Evolutionary conservation across 2,888 invertebrate genomes (phyloP).

Genomic region (Himalopsyche tibetana): DNA sequence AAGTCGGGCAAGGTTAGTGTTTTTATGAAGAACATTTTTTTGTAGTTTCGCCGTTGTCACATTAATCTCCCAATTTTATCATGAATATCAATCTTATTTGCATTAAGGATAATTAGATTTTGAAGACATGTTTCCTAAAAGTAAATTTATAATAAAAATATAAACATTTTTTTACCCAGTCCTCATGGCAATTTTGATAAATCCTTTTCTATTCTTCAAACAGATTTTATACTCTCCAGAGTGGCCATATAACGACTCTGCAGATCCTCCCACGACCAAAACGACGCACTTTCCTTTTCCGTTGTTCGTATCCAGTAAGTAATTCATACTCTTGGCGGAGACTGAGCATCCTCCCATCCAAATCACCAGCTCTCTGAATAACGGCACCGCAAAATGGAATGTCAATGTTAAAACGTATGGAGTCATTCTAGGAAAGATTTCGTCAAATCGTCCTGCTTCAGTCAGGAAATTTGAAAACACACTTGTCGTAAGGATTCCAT

Average conservation of each 20-base stretch:
- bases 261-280: slow-evolving; percentile 92
- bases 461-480: slow-evolving; percentile 88
- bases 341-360: slow-evolving; percentile 78
- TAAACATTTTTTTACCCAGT: slow-evolving; percentile 82
- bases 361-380: slow-evolving; percentile 73
- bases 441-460: slow-evolving; percentile 75
- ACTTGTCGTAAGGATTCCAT: slow-evolving; percentile 90
- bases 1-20: too few relatives aligned
- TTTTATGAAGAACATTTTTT: too few relatives aligned
- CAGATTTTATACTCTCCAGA: slow-evolving; percentile 86
- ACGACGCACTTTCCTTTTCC: slow-evolving; percentile 78
- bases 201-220: slow-evolving; percentile 87
- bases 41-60: too few relatives aligned
- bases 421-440: slow-evolving; percentile 80
- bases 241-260: slow-evolving; percentile 89
- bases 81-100: too few relatives aligned
- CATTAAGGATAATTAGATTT: too few relatives aligned
- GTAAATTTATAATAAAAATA: too few relatives aligned
- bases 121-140: too few relatives aligned
- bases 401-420: slow-evolving; percentile 82
- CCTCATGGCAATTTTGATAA: slow-evolving; percentile 83
- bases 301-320: slow-evolving; percentile 76
- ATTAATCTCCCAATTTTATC: too few relatives aligned
- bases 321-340: slow-evolving; percentile 81
- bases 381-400: slow-evolving; percentile 80